Conservation (phyloP, 2,113 vertebrate genomes). For the Odontesthes bonariensis region DNA sequence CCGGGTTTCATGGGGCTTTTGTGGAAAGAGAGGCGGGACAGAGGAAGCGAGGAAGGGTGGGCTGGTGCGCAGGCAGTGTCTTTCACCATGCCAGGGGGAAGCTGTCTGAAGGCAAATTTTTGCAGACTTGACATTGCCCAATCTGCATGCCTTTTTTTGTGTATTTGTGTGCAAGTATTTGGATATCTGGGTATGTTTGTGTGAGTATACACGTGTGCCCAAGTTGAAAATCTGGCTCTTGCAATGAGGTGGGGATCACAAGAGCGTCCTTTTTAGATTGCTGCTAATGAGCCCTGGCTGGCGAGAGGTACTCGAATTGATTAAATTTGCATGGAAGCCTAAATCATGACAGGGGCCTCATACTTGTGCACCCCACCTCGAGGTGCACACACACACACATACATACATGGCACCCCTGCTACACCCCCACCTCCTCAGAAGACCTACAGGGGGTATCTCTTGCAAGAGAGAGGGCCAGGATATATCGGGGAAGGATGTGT, state of each 20-base stretch:
- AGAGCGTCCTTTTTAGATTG: slow-evolving; percentile 85
- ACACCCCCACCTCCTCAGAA: slow-evolving; percentile 54
- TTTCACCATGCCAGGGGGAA: slow-evolving; percentile 78
- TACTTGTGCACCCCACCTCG: slow-evolving; percentile 71
- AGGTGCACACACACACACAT: slow-evolving; percentile 55
- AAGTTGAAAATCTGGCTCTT: slow-evolving; percentile 69
- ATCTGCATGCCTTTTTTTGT: slow-evolving; percentile 51
- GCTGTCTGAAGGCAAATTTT: slow-evolving; percentile 83
- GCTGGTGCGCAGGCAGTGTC: slow-evolving; percentile 57
- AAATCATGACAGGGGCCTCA: slow-evolving; percentile 82
- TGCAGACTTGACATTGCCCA: slow-evolving; percentile 77
- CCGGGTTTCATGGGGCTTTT: slow-evolving; percentile 81
- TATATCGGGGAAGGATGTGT: slow-evolving; percentile 62
- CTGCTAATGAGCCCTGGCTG: slow-evolving; percentile 86
- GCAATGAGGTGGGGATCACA: slow-evolving; percentile 80
- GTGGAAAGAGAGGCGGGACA: slow-evolving; percentile 75
- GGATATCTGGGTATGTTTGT: slow-evolving; percentile 55
- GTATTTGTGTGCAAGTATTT: slow-evolving; percentile 61
- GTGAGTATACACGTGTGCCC: slow-evolving; percentile 47
- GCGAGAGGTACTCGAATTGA: slow-evolving; percentile 87
- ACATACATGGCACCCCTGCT: slow-evolving; percentile 54
- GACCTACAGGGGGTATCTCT: slow-evolving; percentile 75
- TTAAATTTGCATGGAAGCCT: slow-evolving; percentile 89
- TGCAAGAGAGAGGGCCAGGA: slow-evolving; percentile 64
- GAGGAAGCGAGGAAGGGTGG: slow-evolving; percentile 8